Evolutionary conservation across 2,113 vertebrate genomes (phyloP).

Genomic region (Osmerus mordax): DNA sequence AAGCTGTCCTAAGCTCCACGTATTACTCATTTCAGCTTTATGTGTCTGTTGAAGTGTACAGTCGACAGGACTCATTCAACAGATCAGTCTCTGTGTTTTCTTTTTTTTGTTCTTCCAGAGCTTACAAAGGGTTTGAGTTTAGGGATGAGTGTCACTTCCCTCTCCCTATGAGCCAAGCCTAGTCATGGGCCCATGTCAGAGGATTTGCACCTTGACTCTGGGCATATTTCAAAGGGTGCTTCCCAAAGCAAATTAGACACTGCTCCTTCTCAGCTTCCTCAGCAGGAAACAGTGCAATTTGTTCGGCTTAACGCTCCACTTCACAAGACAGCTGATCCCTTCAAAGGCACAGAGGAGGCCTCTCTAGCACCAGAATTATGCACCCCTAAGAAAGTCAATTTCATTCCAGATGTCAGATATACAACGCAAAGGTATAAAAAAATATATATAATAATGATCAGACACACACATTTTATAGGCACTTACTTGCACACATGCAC

Average conservation of each 20-base stretch:
- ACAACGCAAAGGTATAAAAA: background rate
- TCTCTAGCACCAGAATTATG: constrained; percentile 34
- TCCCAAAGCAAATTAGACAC: constrained; percentile 61
- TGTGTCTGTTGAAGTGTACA: background rate
- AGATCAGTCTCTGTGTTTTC: background rate
- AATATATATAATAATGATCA: background rate
- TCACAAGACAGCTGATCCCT: constrained; percentile 49
- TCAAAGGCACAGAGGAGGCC: constrained; percentile 37
- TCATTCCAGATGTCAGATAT: constrained; percentile 17
- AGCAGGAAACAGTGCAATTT: constrained; percentile 66
- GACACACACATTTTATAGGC: background rate
- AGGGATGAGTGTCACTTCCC: background rate
- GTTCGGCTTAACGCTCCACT: constrained; percentile 60
- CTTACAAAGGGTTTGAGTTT: constrained; percentile 16
- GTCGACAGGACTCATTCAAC: background rate
- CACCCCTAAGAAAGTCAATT: constrained; percentile 26
- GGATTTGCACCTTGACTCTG: constrained; percentile 45
- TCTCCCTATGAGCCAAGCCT: constrained; percentile 6
- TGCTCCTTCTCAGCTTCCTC: constrained; percentile 44
- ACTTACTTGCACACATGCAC: background rate
- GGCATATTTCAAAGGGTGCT: constrained; percentile 62
- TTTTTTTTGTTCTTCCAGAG: constrained; percentile 1
- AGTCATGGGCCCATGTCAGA: constrained; percentile 18
- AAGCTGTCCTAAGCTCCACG: background rate
- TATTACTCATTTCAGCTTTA: background rate